Conservation (phyloP, 2,797 vertebrate genomes). For the Anniella stebbinsi region DNA sequence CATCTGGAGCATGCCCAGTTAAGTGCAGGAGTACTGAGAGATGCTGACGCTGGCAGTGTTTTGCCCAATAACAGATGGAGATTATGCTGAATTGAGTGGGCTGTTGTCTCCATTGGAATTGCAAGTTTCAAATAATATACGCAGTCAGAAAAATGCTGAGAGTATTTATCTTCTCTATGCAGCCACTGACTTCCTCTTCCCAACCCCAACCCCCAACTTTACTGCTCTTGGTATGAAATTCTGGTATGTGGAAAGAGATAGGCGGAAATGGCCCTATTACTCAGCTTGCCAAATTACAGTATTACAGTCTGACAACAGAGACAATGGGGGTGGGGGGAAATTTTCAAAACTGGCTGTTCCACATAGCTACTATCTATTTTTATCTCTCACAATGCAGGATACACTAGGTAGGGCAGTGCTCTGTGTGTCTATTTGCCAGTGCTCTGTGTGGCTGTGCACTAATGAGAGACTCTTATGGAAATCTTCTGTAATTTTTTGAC, state of each 20-base stretch:
- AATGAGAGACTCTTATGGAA: not conserved
- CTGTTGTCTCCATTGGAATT: conserved; percentile 22
- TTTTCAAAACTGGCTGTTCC: conserved; percentile 49
- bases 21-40: not conserved
- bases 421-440: not conserved
- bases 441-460: not conserved
- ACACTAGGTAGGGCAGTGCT: not conserved
- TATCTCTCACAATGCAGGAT: not conserved
- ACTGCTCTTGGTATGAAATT: not conserved
- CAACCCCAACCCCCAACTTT: not conserved
- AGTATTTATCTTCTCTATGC: conserved; percentile 11
- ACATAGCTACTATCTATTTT: conserved; percentile 14
- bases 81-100: conserved; percentile 15
- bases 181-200: conserved; percentile 62
- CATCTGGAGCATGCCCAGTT: not conserved
- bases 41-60: not conserved
- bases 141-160: conserved; percentile 56
- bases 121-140: conserved; percentile 42
- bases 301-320: conserved; percentile 27
- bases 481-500: not conserved
- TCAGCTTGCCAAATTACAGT: conserved; percentile 8
- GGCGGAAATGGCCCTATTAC: conserved; percentile 57
- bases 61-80: conserved; percentile 3
- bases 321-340: not conserved
- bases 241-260: not conserved